Percentiles rank a stretch among this genome's conserved stretches.
Evolutionary conservation across 2,113 vertebrate species (phyloP).

Genomic region (Saguinus imperator): DNA sequence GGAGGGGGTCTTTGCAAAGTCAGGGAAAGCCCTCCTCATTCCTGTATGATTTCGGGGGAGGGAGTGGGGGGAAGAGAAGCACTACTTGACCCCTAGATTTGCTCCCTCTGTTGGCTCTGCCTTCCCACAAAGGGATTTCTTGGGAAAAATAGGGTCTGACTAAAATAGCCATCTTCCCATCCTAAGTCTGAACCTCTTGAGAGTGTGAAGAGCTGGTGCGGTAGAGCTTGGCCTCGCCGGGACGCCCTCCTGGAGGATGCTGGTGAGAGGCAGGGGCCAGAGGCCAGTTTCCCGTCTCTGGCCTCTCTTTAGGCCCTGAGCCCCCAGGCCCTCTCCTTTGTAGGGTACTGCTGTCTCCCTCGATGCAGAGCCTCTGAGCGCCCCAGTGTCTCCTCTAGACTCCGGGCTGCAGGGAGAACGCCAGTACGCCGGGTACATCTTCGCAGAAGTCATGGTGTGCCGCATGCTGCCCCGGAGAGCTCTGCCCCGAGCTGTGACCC

Average conservation of each 20-base stretch:
- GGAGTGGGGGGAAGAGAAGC: background rate
- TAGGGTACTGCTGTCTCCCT: background rate
- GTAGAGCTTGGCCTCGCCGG: too few relatives aligned
- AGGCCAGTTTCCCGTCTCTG: too few relatives aligned
- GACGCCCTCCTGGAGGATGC: background rate
- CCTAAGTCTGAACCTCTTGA: background rate
- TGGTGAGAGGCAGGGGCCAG: background rate
- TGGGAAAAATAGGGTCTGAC: background rate
- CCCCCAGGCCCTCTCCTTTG: background rate
- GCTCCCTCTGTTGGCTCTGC: background rate
- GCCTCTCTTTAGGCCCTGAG: background rate
- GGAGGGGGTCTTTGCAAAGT: background rate
- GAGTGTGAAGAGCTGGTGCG: background rate
- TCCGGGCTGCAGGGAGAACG: slow-evolving; percentile 83
- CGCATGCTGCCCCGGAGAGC: slow-evolving; percentile 76
- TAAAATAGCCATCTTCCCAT: background rate
- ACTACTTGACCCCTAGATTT: too few relatives aligned
- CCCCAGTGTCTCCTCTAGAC: slow-evolving; percentile 43
- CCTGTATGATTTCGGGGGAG: background rate
- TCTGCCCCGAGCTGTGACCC: slow-evolving; percentile 84
- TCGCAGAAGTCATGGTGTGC: slow-evolving; percentile 87
- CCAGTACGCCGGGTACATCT: slow-evolving; percentile 88
- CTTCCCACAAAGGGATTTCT: background rate
- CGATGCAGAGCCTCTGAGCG: background rate
- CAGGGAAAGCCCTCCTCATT: background rate